Evolutionary conservation across 2,113 vertebrate genomes (phyloP), one percentile per base, ranked within the genome.

Genomic region (Megaceryle torquata): DNA sequence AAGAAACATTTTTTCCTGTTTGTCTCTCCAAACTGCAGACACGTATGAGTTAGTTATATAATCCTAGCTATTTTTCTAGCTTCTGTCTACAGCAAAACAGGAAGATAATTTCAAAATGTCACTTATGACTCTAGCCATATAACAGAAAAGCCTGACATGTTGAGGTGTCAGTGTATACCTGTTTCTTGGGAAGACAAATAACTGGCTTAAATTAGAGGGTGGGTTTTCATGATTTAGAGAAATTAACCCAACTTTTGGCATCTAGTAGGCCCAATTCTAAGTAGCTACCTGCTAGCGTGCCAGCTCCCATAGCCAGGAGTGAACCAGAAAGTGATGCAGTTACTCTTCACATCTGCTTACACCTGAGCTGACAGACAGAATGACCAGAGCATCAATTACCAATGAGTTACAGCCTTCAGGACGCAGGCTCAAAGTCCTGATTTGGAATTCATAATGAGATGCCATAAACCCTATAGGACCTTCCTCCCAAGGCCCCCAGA

Each of bases 401-500:
- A 2, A 4, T 41, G 44, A 80, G 50, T 11, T 56, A 28, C 14
- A 83, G 10, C 20, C 39, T 65, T 46, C 13, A n/a, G 29, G 16
- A 70, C 29, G 26, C 13, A 82, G 28, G 24, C 18, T 70, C 19
- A 13, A 29, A 63, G 4, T 39, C n/a, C 37, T 35, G 14, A 41
- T 21, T 64, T 28, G 16, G 24, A 80, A 60, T 18, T 19, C 12
- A 9, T 16, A 17, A 51, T 5, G 6, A 17, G 13, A 76, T 10
- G 9, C 4, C 4, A 13, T 22, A 9, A 6, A 33, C 1, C 16
- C 20, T 20, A 1, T 1, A 46, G 25, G 26, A 64, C 25, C 24
- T 69, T 22, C 43, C 26, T 41, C 57, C 19, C 9, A 5, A 61
- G 29, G 9, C 12, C 39, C 41, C 14, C n/a, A 68, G 29, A 16